Conservation (phyloP, 2,113 vertebrate genomes). For the Anthoscopus minutus region DNA sequence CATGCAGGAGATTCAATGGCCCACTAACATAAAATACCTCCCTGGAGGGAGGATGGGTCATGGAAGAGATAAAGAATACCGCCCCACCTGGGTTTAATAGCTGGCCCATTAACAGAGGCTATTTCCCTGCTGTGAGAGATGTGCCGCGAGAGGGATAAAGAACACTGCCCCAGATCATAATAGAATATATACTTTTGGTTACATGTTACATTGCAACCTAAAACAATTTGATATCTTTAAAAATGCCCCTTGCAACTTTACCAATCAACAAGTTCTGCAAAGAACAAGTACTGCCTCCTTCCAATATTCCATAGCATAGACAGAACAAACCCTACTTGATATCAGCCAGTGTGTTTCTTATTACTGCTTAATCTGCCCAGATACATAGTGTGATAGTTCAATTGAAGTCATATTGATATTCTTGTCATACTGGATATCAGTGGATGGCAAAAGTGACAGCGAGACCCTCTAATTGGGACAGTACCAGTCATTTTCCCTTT, state of each 20-base stretch:
- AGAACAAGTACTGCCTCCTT: neutral
- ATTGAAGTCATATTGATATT: neutral
- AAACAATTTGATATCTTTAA: neutral
- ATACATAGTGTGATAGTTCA: neutral
- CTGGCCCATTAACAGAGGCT: too few species aligned
- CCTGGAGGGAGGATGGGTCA: too few species aligned
- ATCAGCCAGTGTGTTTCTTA: neutral
- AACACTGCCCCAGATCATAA: too few species aligned
- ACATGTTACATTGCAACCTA: too few species aligned
- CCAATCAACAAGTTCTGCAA: neutral
- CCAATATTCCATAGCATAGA: neutral
- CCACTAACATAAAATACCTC: too few species aligned
- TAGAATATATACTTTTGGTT: too few species aligned
- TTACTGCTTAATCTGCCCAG: neutral
- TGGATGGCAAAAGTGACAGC: neutral
- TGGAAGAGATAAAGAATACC: too few species aligned
- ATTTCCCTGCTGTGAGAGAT: too few species aligned
- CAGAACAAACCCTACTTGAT: neutral
- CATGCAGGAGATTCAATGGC: too few species aligned
- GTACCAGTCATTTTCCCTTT: neutral
- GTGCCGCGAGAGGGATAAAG: too few species aligned
- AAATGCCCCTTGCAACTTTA: neutral
- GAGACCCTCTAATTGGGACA: neutral
- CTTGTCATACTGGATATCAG: neutral
- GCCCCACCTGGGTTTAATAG: too few species aligned